A percentile compares a stretch with the other conserved stretches of the same genome.
Conservation (phyloP, 2,797 vertebrate genomes). For the Enteromius thamalakanensis region DNA sequence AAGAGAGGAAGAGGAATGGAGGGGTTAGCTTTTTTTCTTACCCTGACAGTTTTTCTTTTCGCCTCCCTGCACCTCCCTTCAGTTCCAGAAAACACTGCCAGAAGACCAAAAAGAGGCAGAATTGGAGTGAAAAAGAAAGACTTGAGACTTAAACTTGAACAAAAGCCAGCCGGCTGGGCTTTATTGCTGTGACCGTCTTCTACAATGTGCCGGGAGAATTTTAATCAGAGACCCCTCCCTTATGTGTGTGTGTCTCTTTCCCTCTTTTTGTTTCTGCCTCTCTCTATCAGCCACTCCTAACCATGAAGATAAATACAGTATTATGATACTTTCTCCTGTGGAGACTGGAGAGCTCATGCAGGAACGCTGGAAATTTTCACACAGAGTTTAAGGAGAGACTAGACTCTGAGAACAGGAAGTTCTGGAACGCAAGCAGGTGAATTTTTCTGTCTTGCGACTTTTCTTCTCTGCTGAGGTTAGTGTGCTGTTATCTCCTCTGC, state of each 20-base stretch:
- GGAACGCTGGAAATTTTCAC: conserved; percentile 1
- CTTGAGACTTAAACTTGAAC: conserved; percentile 42
- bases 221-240: conserved; percentile 45
- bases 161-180: conserved; percentile 41
- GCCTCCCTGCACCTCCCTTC: conserved; percentile 19
- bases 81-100: conserved; percentile 24
- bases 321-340: conserved; percentile 17
- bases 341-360: conserved; percentile 23
- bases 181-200: conserved; percentile 27
- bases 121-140: background rate
- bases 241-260: conserved; percentile 13
- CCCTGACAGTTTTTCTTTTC: conserved; percentile 26
- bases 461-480: conserved; percentile 13
- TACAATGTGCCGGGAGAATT: conserved; percentile 44
- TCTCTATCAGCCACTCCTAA: conserved; percentile 30
- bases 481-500: conserved; percentile 22
- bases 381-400: conserved; percentile 1
- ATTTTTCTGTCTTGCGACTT: background rate
- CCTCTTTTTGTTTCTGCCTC: conserved; percentile 19
- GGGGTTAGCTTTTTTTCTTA: conserved; percentile 18
- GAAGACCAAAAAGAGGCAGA: conserved; percentile 36
- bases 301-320: conserved; percentile 6
- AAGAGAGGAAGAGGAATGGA: conserved; percentile 22
- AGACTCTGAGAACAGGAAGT: conserved; percentile 23
- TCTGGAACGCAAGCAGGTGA: conserved; percentile 32